Percentiles rank a stretch among this genome's conserved stretches.
Evolutionary conservation across 2,888 invertebrate genomes (phyloP).

Genomic region (Diarsia rubi): DNA sequence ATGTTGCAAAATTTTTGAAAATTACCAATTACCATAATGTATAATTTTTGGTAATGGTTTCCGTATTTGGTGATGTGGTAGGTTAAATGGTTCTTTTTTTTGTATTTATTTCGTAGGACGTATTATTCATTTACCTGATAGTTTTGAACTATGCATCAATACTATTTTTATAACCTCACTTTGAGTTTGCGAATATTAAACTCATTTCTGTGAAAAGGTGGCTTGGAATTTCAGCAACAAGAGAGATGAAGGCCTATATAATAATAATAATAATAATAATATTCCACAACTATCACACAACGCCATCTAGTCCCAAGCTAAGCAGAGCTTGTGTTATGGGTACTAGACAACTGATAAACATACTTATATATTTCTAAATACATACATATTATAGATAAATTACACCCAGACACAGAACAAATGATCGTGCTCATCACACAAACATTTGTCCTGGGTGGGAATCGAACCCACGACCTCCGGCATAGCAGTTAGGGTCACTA

Average conservation of each 20-base stretch:
- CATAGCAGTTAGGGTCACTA: no score
- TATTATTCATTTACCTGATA: background rate
- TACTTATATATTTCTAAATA: no score
- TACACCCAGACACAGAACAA: no score
- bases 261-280: no score
- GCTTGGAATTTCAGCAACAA: background rate
- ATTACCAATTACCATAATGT: slow-evolving; percentile 13
- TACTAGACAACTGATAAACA: no score
- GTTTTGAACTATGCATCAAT: background rate
- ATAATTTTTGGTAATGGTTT: slow-evolving; percentile 7
- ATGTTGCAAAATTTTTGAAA: slow-evolving; percentile 54
- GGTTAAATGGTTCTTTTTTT: slow-evolving; percentile 15
- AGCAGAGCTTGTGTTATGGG: no score
- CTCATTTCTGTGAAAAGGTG: slow-evolving; percentile 7
- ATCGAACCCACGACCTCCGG: no score
- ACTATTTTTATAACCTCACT: slow-evolving; percentile 14
- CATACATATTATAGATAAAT: no score
- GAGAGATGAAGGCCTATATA: background rate
- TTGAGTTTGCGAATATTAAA: background rate
- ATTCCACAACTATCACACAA: no score
- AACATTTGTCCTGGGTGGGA: no score
- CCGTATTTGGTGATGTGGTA: slow-evolving; percentile 58
- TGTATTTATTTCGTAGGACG: background rate
- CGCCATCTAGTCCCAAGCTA: no score
- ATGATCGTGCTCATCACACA: no score